These are phyloP conservation scores for Rostratula benghalensis DNA, from an alignment of 2,113 vertebrate genomes.

Conservation along the genomic window DNA sequence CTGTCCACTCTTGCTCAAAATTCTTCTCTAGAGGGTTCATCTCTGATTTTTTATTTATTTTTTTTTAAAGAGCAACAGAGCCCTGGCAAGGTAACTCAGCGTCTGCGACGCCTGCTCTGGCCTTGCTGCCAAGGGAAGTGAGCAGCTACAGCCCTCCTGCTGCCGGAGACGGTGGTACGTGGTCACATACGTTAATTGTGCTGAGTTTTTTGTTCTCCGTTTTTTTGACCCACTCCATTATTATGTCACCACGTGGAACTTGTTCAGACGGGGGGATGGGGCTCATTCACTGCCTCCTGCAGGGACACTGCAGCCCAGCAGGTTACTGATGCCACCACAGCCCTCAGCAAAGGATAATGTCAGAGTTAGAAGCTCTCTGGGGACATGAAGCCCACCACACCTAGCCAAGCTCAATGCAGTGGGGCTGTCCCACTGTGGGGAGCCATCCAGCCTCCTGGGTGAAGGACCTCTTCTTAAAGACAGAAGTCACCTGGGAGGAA, in stretches of 20 bases:
- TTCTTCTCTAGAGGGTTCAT: not conserved
- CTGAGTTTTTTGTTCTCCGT: not conserved
- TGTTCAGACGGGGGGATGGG: not conserved
- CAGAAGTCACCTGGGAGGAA: not conserved
- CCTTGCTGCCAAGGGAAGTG: not conserved
- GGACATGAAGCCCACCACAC: not conserved
- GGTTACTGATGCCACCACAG: not conserved
- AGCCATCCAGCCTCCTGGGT: not conserved
- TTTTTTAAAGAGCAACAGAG: not conserved
- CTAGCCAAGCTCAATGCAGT: rapidly evolving
- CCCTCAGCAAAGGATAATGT: not conserved
- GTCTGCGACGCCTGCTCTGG: not conserved
- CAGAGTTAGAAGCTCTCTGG: not conserved
- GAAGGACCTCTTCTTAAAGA: not conserved
- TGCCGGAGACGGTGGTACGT: not conserved
- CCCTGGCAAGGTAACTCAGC: not conserved
- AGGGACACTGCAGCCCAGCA: not conserved
- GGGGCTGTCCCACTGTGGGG: not conserved
- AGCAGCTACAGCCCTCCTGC: not conserved
- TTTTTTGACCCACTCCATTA: not conserved
- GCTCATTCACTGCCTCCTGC: not conserved
- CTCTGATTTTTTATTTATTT: too few relatives aligned
- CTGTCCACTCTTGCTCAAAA: not conserved
- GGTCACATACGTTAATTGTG: not conserved
- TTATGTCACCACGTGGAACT: not conserved